Evolutionary conservation across 2,888 invertebrate species (phyloP).

Genomic region (Poecilobothrus nobilitatus): DNA sequence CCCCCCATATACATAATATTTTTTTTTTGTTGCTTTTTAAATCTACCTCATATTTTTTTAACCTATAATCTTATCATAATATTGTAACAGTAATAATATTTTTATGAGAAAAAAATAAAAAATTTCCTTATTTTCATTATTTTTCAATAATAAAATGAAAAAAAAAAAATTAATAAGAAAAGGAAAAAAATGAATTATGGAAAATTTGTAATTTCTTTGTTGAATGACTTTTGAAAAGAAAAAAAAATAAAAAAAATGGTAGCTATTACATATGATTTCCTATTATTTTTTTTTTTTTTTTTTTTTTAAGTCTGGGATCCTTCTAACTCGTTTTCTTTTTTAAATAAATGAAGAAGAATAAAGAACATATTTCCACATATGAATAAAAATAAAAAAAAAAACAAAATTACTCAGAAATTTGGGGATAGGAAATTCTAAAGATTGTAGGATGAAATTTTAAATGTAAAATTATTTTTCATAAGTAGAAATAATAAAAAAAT

Average conservation of each 20-base stretch:
- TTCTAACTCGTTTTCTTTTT: too few species aligned
- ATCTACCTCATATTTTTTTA: too few species aligned
- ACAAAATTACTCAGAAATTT: too few species aligned
- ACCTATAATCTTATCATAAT: neutral
- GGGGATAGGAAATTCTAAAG: neutral
- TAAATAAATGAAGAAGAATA: neutral
- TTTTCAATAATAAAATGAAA: neutral
- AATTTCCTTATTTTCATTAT: neutral
- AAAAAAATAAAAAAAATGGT: neutral
- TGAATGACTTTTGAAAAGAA: neutral
- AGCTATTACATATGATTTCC: too few species aligned
- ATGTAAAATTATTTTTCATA: neutral
- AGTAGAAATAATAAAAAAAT: too few species aligned
- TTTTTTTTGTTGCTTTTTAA: too few species aligned
- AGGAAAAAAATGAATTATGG: neutral
- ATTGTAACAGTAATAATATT: neutral
- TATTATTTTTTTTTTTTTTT: too few species aligned
- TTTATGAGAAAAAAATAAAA: neutral
- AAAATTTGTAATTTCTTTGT: neutral
- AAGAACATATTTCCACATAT: neutral
- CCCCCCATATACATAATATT: too few species aligned
- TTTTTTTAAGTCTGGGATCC: too few species aligned
- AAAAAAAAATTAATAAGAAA: neutral
- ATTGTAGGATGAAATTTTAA: neutral
- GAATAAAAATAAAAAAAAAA: neutral